Evolutionary conservation across 2,888 invertebrate genomes (phyloP).

Genomic region (Agriopis marginaria): DNA sequence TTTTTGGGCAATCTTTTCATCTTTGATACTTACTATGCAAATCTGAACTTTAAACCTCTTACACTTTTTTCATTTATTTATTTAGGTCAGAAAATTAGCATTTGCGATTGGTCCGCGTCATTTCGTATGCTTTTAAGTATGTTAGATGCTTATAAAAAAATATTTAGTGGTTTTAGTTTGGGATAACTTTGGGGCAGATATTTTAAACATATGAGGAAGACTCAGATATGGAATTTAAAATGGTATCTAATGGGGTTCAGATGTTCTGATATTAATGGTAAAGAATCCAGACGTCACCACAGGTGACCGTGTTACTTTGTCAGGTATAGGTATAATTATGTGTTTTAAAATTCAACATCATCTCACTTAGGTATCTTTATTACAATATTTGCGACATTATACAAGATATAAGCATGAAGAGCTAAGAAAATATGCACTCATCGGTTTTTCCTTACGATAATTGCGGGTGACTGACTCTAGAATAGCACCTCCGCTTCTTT

Average conservation of each 20-base stretch:
- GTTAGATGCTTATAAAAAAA: background rate
- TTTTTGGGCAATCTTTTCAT: too few relatives aligned
- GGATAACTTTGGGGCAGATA: background rate
- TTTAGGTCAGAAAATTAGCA: background rate
- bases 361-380: background rate
- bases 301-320: background rate
- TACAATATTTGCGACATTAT: background rate
- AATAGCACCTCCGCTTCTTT: background rate
- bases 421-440: conserved; percentile 20
- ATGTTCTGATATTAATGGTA: conserved; percentile 1
- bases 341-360: background rate
- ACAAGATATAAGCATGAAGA: conserved; percentile 2
- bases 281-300: too few relatives aligned
- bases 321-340: background rate
- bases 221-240: background rate
- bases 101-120: background rate
- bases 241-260: background rate
- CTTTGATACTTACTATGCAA: background rate
- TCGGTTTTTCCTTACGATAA: conserved; percentile 21
- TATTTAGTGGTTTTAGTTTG: background rate
- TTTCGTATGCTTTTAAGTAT: background rate
- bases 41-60: background rate
- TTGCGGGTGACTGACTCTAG: conserved; percentile 21
- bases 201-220: background rate
- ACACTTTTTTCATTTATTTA: background rate